Percentiles rank a stretch among this genome's conserved stretches.
Conservation (phyloP, 2,888 invertebrate species). For the Stegana nigrithorax region DNA sequence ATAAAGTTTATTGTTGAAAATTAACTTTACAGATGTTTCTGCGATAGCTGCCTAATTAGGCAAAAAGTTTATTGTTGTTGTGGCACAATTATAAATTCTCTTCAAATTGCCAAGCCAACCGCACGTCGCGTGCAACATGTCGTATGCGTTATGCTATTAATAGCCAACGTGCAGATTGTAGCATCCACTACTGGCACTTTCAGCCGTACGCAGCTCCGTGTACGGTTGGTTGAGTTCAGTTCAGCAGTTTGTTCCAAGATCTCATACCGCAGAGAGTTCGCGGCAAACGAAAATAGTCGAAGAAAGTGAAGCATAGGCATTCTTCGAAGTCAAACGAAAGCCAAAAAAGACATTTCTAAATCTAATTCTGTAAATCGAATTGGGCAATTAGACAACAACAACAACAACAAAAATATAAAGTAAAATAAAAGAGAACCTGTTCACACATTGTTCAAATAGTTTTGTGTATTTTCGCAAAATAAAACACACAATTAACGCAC, state of each 20-base stretch:
- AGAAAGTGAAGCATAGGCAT: neutral
- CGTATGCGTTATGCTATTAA: neutral
- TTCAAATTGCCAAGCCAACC: no score
- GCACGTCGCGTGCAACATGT: neutral
- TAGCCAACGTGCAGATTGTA: neutral
- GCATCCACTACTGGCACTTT: neutral
- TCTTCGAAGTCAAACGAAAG: constrained; percentile 22
- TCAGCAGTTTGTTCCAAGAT: constrained; percentile 9
- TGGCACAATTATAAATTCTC: no score
- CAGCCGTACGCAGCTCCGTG: neutral
- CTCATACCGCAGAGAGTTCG: neutral
- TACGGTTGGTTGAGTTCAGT: neutral
- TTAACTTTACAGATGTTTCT: no score
- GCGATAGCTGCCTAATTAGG: no score
- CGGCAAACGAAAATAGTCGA: neutral
- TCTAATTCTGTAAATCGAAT: constrained; percentile 60
- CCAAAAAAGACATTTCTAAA: constrained; percentile 51
- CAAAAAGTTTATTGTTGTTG: no score
- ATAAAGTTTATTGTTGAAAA: no score
- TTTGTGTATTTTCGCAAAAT: constrained; percentile 22
- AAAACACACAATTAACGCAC: constrained; percentile 25
- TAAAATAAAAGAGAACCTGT: neutral
- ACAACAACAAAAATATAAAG: neutral
- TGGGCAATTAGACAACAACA: constrained; percentile 29
- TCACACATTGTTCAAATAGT: constrained; percentile 15